Evolutionary conservation across 2,888 invertebrate genomes (phyloP), one percentile per base, ranked within the genome.

Genomic region (Alentia gelatinosa): DNA sequence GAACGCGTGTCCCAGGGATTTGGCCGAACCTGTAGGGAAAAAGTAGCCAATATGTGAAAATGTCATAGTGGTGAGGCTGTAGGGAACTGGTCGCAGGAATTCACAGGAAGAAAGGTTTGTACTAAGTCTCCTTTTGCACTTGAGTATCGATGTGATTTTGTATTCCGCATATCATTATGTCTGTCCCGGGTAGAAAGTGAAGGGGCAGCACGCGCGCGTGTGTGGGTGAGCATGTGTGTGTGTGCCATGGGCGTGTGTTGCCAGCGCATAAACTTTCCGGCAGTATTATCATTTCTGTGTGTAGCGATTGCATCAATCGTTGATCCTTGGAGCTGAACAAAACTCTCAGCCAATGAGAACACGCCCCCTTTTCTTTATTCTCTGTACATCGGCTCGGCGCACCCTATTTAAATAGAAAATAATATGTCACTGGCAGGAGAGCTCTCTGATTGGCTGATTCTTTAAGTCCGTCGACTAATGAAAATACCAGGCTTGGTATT

Each of bases 321-420:
- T 86, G 42, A 50, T 47, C 50, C 86, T 50, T 86, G 42, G 50
- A 42, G 50, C 86, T 86, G 86, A 86, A 86, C 86, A 86, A 40
- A 86, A 86, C 86, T 86, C 86, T 50, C 86, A 50, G 47, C 86
- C 86, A 86, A 86, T 86, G 35, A 86, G 86, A 86, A 86, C 86
- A 86, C 86, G 86, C 86, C 86, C 86, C 86, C 35, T 86, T 86
- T 86, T 50, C 50, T 86, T 86, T 50, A 86, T 50, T 86, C 86
- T 86, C 86, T 47, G 47, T 86, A 42, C 42, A 40, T 50, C 86
- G 50, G 30, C 47, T 33, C 47, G 86, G 86, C 86, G 42, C 47
- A 86, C 86, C 86, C 86, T 86, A 86, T 86, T 86, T 86, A 86
- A 86, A 86, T 86, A 86, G 86, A 86, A 86, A 86, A 86, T 86